Evolutionary conservation across 2,797 vertebrate genomes (phyloP).

Genomic region (Lerista edwardsae): DNA sequence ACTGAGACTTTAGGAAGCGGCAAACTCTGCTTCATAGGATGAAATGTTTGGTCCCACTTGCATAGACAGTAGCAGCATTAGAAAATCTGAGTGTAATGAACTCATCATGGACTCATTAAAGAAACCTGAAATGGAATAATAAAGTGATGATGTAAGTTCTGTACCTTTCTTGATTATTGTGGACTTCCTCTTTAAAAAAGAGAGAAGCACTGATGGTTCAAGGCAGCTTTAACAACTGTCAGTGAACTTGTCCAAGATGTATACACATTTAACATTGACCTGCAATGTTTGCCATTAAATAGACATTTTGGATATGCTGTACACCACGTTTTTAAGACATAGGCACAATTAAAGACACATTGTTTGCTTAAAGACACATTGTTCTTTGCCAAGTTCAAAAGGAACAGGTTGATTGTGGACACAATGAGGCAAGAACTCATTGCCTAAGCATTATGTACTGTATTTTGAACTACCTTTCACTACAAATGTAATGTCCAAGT

Average conservation of each 20-base stretch:
- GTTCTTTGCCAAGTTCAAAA: background rate
- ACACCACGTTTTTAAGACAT: background rate
- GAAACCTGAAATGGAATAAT: background rate
- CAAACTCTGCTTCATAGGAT: background rate
- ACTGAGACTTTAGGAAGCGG: background rate
- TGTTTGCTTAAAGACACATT: background rate
- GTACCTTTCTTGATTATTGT: background rate
- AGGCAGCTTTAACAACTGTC: background rate
- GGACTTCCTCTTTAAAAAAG: background rate
- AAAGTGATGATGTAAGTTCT: background rate
- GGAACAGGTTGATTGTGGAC: background rate
- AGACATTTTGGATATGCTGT: background rate
- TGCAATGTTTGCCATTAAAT: background rate
- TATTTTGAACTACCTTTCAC: constrained; percentile 1
- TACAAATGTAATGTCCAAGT: constrained; percentile 7
- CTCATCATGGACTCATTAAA: background rate
- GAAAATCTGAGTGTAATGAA: constrained; percentile 2
- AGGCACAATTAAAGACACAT: too few species aligned
- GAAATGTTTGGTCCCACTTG: background rate
- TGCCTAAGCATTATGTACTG: background rate
- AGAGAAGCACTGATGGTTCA: background rate
- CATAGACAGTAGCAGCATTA: background rate
- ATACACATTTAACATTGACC: background rate
- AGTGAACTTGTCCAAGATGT: background rate
- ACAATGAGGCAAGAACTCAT: background rate